phyloP scores from a whole-genome alignment of 2,888 invertebrate genomes.

The Ormyrus labotus region DNA sequence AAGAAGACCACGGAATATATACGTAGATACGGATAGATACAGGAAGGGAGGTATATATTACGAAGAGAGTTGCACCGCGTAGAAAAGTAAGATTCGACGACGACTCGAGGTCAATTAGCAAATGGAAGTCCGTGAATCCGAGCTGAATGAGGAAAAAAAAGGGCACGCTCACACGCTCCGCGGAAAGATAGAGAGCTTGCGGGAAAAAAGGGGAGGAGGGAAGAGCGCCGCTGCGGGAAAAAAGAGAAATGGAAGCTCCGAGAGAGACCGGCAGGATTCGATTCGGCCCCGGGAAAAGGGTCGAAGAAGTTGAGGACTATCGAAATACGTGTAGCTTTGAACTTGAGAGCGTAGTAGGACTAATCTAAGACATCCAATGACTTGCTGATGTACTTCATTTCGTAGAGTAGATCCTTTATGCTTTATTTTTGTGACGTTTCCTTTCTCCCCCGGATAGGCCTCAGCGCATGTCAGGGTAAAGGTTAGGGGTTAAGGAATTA shows the following conservation, averaged over 20 bases:
- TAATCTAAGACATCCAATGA: conserved; percentile 5
- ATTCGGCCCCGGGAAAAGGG: neutral
- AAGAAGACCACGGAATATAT: conserved; percentile 19
- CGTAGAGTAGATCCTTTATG: neutral
- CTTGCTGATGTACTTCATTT: neutral
- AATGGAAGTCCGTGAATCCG: conserved; percentile 43
- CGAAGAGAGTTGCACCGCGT: conserved; percentile 8
- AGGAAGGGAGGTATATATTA: neutral
- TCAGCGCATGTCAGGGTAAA: neutral
- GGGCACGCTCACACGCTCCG: neutral
- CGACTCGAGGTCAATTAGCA: conserved; percentile 49
- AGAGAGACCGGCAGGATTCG: neutral
- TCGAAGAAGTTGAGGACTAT: neutral
- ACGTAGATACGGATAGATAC: neutral
- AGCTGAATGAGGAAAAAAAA: neutral
- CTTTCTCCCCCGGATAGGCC: too few species aligned
- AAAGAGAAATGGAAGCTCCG: conserved; percentile 5
- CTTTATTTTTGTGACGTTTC: neutral
- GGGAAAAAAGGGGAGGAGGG: neutral
- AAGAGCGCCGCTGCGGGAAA: neutral
- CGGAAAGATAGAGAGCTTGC: neutral
- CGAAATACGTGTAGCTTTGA: too few species aligned
- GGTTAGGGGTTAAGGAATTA: neutral
- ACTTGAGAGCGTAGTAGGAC: neutral
- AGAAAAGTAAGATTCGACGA: conserved; percentile 43